Base-by-base conservation (phyloP, 2,888 invertebrate species). In the Xylocampa areola region DNA sequence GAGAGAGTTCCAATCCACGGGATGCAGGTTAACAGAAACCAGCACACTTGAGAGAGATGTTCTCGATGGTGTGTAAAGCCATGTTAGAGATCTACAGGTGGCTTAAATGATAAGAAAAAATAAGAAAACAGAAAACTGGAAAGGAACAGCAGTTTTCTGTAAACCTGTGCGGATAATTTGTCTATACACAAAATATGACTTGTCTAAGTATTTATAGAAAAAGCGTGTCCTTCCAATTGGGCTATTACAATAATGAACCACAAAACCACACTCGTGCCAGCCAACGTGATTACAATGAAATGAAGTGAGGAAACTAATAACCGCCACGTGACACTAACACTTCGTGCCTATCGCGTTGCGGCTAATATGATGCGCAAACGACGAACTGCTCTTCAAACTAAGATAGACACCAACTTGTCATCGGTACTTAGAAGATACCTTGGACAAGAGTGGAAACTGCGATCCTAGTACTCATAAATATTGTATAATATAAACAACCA, bases 291-390 rank as follows among this genome's bases (percentile, higher is more conserved):
- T 1, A 8, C 4, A 16, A 10, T 27, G 43, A 61, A 27, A 47
- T n/a, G n/a, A n/a, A 23, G 17, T 43, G 35, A 41, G 33, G 19
- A 19, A 43, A 25, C 25, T 33, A 29, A 37, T 29, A 10, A 68
- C 10, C 0, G 1, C 27, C 53, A 63, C 64, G 55, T 64, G 73
- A 5, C n/a, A n/a, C n/a, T n/a, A n/a, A 33, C 27, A 39, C 40
- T 35, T 64, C 69, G 70, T 70, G 70, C 2, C 25, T 29, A 0
- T 41, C 64, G 40, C 45, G 59, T 48, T 32, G n/a, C 5, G 11
- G 36, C 30, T 37, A 64, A 61, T 70, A 5, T 39, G 1, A 23
- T 16, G 4, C 21, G 44, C 45, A 64, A 55, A 70, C 11, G 40
- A 32, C 13, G 36, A 36, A 36, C 16, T 57, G 8, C 58, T 50